Conservation (phyloP, 1,140 invertebrate genomes). For the Littorina saxatilis region DNA sequence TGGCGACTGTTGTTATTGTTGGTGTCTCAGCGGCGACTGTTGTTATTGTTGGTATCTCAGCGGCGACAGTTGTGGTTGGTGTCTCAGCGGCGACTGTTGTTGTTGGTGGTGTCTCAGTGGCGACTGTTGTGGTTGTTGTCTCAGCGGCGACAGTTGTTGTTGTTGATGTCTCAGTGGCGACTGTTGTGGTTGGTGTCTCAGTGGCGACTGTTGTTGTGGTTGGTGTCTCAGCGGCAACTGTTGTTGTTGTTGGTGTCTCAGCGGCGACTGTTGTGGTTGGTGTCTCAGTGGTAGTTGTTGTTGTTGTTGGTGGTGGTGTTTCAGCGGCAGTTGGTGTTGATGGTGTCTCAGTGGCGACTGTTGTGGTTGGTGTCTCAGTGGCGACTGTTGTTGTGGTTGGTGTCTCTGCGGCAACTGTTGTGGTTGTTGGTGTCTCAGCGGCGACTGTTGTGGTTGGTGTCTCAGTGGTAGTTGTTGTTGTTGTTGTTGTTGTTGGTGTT, state of each 20-base stretch:
- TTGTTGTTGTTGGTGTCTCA: not conserved
- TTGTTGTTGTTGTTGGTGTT: not conserved
- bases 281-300: not conserved
- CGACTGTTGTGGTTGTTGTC: not conserved
- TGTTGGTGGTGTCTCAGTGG: conserved; percentile 6
- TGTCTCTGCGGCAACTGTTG: conserved; percentile 16
- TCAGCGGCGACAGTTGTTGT: not conserved
- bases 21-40: conserved; percentile 7
- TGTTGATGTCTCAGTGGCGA: not conserved
- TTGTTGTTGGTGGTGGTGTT: conserved; percentile 7
- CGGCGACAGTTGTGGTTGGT: not conserved
- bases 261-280: conserved; percentile 24
- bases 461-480: not conserved
- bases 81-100: not conserved
- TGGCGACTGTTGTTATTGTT: not conserved
- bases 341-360: conserved; percentile 7
- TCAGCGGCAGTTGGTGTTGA: not conserved
- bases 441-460: not conserved
- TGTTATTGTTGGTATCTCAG: not conserved
- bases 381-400: conserved; percentile 6
- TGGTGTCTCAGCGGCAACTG: not conserved
- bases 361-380: conserved; percentile 8
- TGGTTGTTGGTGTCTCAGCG: not conserved
- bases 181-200: not conserved
- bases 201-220: conserved; percentile 17